These are phyloP conservation scores for Laupala kohalensis DNA, from an alignment of 1,140 invertebrate genomes.

Conservation along the genomic window DNA sequence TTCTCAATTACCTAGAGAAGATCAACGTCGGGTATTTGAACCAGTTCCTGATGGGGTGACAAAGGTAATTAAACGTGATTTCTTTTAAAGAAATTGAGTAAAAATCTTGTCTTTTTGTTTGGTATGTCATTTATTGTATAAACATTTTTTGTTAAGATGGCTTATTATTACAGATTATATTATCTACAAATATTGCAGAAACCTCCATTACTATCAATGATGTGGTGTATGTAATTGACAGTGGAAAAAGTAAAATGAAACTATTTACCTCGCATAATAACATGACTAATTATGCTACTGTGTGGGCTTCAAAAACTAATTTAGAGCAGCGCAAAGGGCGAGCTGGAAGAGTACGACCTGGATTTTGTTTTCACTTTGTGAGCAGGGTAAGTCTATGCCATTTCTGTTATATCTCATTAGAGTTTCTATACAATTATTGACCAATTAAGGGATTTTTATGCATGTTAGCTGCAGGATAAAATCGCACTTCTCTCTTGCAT, in stretches of 20 bases:
- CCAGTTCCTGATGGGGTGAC: slow-evolving; percentile 55
- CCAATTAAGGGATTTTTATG: too few species aligned
- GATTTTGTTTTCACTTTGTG: slow-evolving; percentile 73
- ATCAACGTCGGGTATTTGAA: slow-evolving; percentile 78
- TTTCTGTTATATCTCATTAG: too few species aligned
- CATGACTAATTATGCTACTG: slow-evolving; percentile 86
- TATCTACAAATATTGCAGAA: slow-evolving; percentile 87
- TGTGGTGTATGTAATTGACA: slow-evolving; percentile 90
- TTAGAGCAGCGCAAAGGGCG: slow-evolving; percentile 80
- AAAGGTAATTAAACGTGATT: slow-evolving; percentile 32
- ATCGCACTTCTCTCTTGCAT: too few species aligned
- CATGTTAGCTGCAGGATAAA: too few species aligned
- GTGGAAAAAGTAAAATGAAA: slow-evolving; percentile 91
- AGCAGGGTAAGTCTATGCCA: not conserved
- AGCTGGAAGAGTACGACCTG: slow-evolving; percentile 76
- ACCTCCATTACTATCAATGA: slow-evolving; percentile 94
- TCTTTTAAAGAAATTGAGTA: not conserved
- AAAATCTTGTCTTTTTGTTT: not conserved
- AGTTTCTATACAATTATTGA: too few species aligned
- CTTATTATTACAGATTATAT: slow-evolving; percentile 46
- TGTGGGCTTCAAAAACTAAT: slow-evolving; percentile 87
- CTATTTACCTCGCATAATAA: slow-evolving; percentile 91
- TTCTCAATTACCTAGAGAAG: slow-evolving; percentile 79
- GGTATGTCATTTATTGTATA: not conserved
- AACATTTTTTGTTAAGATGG: not conserved